Evolutionary conservation across 2,797 vertebrate genomes (phyloP), one percentile per base, ranked within the genome.

Genomic region (Acanthurus leucopareius): DNA sequence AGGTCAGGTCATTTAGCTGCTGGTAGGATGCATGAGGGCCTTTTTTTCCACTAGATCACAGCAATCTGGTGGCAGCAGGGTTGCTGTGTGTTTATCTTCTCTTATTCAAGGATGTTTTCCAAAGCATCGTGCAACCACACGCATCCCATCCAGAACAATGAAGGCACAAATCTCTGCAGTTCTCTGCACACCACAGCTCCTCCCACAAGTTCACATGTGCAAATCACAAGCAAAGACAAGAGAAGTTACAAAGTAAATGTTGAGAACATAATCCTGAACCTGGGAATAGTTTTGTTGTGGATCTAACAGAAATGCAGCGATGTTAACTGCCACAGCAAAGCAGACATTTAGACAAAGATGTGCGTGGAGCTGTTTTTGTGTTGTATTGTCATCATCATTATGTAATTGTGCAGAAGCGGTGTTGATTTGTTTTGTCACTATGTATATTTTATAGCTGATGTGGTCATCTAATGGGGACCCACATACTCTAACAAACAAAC

Each of bases 361-460:
- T 57, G 19, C 10, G 28, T 71, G 52, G 45, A 42, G 48, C 42
- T 35, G 52, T 25, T 22, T 35, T 32, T 28, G 16, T 15, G 17
- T 32, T 42, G 53, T 51, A 25, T 61, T 77, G 66, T 68, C 45
- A 66, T 35, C 40, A 15, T 63, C 47, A 63, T 73, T 70, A 69
- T 69, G 69, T 68, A 57, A 74, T 70, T 69, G 56, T 35, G 53
- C 8, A 8, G 47, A 48, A 47, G 53, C 16, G 49, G 49, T 72
- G 82, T 47, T 67, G 28, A 70, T 79, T 71, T 66, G 63, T 79
- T 68, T 70, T 74, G 52, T 52, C 47, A 66, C 56, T 40, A 44
- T 69, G 56, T 68, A 60, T 73, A 59, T 69, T 65, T 69, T 47
- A 38, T 69, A 63, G 28, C 42, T 58, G 32, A 13, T 72, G 64